Percentiles rank a stretch among this genome's conserved stretches.
Evolutionary conservation across 2,113 vertebrate genomes (phyloP).

Genomic region (Thamnophis sirtalis): DNA sequence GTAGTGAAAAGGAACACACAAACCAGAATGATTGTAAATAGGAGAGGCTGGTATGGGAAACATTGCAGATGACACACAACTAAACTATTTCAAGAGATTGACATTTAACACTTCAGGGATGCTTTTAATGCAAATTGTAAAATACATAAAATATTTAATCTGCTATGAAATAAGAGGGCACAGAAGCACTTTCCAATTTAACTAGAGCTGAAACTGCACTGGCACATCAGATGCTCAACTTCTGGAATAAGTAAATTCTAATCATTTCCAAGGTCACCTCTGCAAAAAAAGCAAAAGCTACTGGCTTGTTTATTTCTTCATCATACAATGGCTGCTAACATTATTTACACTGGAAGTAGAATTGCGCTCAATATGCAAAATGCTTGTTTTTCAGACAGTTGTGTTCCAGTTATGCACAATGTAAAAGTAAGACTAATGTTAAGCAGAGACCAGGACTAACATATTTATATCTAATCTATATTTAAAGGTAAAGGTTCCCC

Average conservation of each 20-base stretch:
- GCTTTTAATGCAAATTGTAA: constrained; percentile 28
- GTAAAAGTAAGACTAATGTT: constrained; percentile 36
- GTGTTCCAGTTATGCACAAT: constrained; percentile 42
- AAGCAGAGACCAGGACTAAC: neutral
- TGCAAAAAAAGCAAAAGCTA: constrained; percentile 54
- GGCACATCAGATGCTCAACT: constrained; percentile 60
- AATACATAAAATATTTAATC: constrained; percentile 51
- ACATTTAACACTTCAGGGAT: constrained; percentile 15
- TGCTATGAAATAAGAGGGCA: constrained; percentile 42
- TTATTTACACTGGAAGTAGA: constrained; percentile 50
- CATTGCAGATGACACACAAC: constrained; percentile 20
- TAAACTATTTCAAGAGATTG: constrained; percentile 19
- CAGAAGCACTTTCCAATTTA: constrained; percentile 39
- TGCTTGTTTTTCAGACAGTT: constrained; percentile 36
- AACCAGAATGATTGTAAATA: constrained; percentile 26
- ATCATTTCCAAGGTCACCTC: constrained; percentile 64
- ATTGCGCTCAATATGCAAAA: constrained; percentile 45
- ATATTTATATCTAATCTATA: neutral
- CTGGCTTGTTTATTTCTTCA: constrained; percentile 25
- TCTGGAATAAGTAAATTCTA: constrained; percentile 57
- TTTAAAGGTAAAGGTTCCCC: no score
- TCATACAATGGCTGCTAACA: constrained; percentile 27
- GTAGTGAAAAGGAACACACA: constrained; percentile 34
- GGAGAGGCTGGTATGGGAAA: neutral
- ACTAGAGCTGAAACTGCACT: constrained; percentile 44